phyloP scores from a whole-genome alignment of 2,797 vertebrate species.

The Catamblyrhynchus diadema region DNA sequence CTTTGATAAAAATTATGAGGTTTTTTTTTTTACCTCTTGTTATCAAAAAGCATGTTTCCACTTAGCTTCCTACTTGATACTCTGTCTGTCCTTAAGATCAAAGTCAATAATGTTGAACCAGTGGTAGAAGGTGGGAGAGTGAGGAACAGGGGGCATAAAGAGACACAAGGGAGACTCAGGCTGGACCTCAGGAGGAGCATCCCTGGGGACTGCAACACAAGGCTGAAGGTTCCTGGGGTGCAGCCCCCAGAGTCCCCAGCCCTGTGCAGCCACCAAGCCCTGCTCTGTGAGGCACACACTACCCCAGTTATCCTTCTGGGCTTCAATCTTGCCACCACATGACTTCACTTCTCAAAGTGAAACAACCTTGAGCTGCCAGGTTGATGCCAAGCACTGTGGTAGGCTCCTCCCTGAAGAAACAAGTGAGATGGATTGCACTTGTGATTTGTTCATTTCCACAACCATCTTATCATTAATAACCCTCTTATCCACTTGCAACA shows the following conservation, averaged over 20 bases:
- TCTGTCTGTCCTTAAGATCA: neutral
- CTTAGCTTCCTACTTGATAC: neutral
- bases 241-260: accelerated
- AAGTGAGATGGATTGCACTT: conserved; percentile 44
- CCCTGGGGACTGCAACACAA: accelerated
- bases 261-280: accelerated
- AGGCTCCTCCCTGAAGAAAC: neutral
- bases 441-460: conserved; percentile 37
- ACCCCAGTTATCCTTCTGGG: no score
- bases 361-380: conserved; percentile 1
- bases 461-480: conserved; percentile 20
- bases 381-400: neutral
- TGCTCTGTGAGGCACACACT: neutral
- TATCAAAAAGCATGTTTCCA: neutral
- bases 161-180: accelerated
- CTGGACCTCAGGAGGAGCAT: neutral
- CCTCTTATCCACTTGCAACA: conserved; percentile 15
- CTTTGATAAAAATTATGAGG: neutral
- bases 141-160: neutral
- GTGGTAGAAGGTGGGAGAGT: accelerated
- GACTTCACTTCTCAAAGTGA: neutral
- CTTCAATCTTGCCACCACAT: accelerated
- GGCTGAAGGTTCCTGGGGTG: neutral
- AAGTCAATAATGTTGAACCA: neutral
- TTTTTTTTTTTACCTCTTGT: neutral